Percentiles rank a stretch among this genome's conserved stretches.
phyloP scores from a whole-genome alignment of 2,888 invertebrate genomes.

The Helleia helle region DNA sequence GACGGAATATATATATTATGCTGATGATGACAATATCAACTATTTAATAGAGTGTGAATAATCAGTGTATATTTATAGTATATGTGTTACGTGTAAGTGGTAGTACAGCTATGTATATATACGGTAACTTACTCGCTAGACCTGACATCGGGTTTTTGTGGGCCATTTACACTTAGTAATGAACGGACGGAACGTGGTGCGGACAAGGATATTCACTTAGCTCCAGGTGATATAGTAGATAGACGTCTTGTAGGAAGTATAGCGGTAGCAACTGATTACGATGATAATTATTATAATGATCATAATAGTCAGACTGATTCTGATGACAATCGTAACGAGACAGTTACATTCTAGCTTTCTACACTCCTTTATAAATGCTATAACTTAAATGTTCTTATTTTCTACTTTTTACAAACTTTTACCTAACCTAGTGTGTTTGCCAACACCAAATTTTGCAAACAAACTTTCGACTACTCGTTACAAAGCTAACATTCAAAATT shows the following conservation, averaged over 20 bases:
- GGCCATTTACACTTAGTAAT: constrained; percentile 2
- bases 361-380: not conserved
- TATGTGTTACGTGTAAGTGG: too few species aligned
- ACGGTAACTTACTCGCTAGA: constrained; percentile 1
- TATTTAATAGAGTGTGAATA: too few species aligned
- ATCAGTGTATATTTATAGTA: too few species aligned
- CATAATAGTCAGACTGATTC: too few species aligned
- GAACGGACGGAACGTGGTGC: not conserved
- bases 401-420: constrained; percentile 1
- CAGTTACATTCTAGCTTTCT: not conserved
- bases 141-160: constrained; percentile 1
- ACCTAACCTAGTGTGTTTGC: not conserved
- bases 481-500: not conserved
- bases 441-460: not conserved
- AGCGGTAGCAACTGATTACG: too few species aligned
- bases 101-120: too few species aligned
- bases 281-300: too few species aligned
- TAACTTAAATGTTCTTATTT: too few species aligned
- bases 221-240: constrained; percentile 2
- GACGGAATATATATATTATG: too few species aligned
- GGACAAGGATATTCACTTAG: constrained; percentile 7
- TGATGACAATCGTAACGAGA: not conserved
- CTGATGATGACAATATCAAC: too few species aligned
- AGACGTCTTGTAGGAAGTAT: too few species aligned
- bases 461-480: constrained; percentile 4